phyloP scores from a whole-genome alignment of 2,797 vertebrate species.

The Enteromius thamalakanensis region DNA sequence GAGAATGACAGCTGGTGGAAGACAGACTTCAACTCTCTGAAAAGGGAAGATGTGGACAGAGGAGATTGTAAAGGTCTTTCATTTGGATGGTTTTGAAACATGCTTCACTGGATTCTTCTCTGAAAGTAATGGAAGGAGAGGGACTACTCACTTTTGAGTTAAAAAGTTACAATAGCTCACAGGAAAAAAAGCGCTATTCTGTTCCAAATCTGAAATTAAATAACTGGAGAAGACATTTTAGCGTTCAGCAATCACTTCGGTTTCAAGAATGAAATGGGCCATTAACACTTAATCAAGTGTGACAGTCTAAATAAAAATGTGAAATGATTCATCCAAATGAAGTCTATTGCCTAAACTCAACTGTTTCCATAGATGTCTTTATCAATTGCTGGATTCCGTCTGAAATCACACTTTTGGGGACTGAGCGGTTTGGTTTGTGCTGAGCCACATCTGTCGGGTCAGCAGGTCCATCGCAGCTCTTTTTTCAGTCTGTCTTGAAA shows the following conservation, averaged over 20 bases:
- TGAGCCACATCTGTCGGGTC: slow-evolving; percentile 40
- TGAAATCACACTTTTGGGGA: slow-evolving; percentile 36
- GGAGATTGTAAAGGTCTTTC: slow-evolving; percentile 37
- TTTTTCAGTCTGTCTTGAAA: slow-evolving; percentile 29
- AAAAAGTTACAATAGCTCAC: slow-evolving; percentile 25
- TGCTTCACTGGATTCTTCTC: slow-evolving; percentile 35
- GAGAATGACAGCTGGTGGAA: slow-evolving; percentile 14
- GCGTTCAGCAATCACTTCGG: background rate
- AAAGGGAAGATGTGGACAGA: slow-evolving; percentile 26
- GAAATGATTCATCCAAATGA: slow-evolving; percentile 55
- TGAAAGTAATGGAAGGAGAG: slow-evolving; percentile 9
- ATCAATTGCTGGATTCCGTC: slow-evolving; percentile 50
- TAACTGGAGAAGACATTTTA: slow-evolving; percentile 43
- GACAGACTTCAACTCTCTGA: slow-evolving; percentile 12
- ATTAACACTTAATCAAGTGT: slow-evolving; percentile 45
- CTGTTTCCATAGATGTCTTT: slow-evolving; percentile 27
- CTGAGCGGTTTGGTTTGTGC: slow-evolving; percentile 18
- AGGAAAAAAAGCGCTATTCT: slow-evolving; percentile 42
- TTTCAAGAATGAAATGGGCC: background rate
- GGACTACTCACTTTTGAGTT: background rate
- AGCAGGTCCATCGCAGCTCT: slow-evolving; percentile 34
- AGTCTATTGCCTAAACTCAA: slow-evolving; percentile 46
- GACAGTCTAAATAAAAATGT: slow-evolving; percentile 30
- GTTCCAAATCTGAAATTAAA: slow-evolving; percentile 53
- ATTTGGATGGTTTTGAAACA: slow-evolving; percentile 31